Evolutionary conservation across 2,113 vertebrate species (phyloP), one percentile per base, ranked within the genome.

Genomic region (Mungos mungo): DNA sequence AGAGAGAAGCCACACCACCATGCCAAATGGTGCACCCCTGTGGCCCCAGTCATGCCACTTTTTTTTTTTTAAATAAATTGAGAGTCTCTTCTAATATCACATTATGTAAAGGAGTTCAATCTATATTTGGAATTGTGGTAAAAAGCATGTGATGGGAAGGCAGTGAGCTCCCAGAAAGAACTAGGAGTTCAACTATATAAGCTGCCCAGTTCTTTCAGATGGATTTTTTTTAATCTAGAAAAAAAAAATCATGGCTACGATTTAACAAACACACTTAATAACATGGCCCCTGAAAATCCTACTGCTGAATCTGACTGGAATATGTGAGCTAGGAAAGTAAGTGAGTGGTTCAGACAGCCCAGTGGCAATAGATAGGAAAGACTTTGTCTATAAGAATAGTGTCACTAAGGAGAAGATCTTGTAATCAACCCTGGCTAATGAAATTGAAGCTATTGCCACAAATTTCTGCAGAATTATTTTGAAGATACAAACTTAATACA

Each of bases 401-500:
- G 74, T 77, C 21, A 45, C 12, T 15, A 52, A 63, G 29, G 5
- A 47, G 41, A 15, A 97, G 84, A 9, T 95, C 33, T 10, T 89
- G n/a, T 29, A 33, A 85, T 97, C n/a, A 83, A 4, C 2, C 90
- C 25, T 65, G 41, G n/a, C 13, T 96, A 96, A 97, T 87, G 21
- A 96, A 97, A 92, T 33, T 91, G 74, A 97, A 68, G 13, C 94
- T 57, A 85, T 5, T 92, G 19, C 1, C 5, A 47, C 27, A 66
- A 98, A 83, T 83, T 97, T 93, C 93, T 97, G 50, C 38, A 92
- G n/a, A 5, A 97, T 97, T 97, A 96, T 95, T 98, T 19, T 95
- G 95, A 97, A 98, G 94, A 98, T 93, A 98, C 66, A 98, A 98
- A 95, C 38, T 97, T 98, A 95, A 97, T 96, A 94, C 63, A 98